phyloP scores from a whole-genome alignment of 2,797 vertebrate species.

The Tapera naevia region DNA sequence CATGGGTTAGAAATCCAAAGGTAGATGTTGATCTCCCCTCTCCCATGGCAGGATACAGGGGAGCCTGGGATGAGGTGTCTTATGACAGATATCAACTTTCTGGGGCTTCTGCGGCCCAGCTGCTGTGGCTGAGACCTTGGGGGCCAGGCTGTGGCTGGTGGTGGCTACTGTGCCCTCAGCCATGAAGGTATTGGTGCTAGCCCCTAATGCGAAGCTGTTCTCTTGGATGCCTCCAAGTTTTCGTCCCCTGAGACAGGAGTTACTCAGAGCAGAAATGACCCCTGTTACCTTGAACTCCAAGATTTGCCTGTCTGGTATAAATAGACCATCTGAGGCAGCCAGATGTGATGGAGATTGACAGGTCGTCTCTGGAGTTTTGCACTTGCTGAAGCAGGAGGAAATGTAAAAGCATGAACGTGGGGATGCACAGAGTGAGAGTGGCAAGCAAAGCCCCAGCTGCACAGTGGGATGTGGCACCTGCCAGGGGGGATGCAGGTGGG shows the following conservation, averaged over 20 bases:
- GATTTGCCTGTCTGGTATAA: constrained; percentile 50
- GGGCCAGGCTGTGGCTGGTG: not conserved
- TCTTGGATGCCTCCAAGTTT: not conserved
- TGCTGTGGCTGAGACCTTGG: not conserved
- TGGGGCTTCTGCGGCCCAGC: not conserved
- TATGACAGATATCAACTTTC: not conserved
- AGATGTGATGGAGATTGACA: constrained; percentile 64
- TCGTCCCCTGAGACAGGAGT: constrained; percentile 16
- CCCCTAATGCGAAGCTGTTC: not conserved
- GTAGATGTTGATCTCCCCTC: not conserved
- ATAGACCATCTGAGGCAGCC: constrained; percentile 30
- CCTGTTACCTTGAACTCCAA: constrained; percentile 35
- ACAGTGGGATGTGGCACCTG: not conserved
- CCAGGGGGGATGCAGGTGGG: not conserved
- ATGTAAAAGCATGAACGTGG: not conserved
- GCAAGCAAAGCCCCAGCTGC: not conserved
- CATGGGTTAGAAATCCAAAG: not conserved
- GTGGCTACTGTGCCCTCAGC: not conserved
- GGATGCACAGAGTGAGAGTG: not conserved
- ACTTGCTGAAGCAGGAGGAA: constrained; percentile 43
- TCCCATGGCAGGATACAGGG: not conserved
- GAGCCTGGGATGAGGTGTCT: not conserved
- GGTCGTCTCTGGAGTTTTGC: constrained; percentile 59
- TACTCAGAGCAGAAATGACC: constrained; percentile 28
- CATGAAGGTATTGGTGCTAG: not conserved